Evolutionary conservation across 2,113 vertebrate species (phyloP).

Genomic region (Thamnaconus septentrionalis): DNA sequence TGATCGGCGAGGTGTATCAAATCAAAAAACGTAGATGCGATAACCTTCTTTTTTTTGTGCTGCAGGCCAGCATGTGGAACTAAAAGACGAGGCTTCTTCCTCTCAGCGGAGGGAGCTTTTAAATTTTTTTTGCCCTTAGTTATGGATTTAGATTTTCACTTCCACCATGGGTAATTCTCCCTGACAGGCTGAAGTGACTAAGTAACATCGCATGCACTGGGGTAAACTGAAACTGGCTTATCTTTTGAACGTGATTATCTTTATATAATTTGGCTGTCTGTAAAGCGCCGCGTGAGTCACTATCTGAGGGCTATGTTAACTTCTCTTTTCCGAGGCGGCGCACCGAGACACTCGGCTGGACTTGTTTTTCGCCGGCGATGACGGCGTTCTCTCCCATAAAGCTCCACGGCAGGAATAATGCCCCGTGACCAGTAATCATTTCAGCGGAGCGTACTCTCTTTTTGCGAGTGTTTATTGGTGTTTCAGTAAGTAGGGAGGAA

Average conservation of each 20-base stretch:
- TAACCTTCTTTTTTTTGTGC: slow-evolving; percentile 36
- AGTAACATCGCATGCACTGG: slow-evolving; percentile 58
- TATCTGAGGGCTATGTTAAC: slow-evolving; percentile 61
- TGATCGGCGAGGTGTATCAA: slow-evolving; percentile 31
- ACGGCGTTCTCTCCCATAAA: slow-evolving; percentile 30
- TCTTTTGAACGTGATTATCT: slow-evolving; percentile 74
- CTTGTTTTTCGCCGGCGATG: neutral
- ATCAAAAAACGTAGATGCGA: slow-evolving; percentile 49
- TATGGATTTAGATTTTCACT: slow-evolving; percentile 68
- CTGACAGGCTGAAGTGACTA: slow-evolving; percentile 74
- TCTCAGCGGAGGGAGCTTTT: slow-evolving; percentile 51
- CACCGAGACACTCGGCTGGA: slow-evolving; percentile 50
- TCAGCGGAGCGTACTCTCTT: neutral
- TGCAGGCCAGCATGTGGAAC: slow-evolving; percentile 47
- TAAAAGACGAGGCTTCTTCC: slow-evolving; percentile 33
- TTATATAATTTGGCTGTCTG: slow-evolving; percentile 73
- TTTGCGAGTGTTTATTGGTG: neutral
- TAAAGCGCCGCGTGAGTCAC: slow-evolving; percentile 71
- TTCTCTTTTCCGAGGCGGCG: slow-evolving; percentile 41
- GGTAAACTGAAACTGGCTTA: slow-evolving; percentile 68
- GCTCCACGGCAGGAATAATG: slow-evolving; percentile 13
- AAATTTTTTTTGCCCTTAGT: slow-evolving; percentile 53
- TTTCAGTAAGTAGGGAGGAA: slow-evolving; percentile 1
- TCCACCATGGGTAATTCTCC: slow-evolving; percentile 65
- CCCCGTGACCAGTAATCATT: slow-evolving; percentile 9